Conservation (phyloP, 64 coral and sea anemone species). For the Pocillopora verrucosa region DNA sequence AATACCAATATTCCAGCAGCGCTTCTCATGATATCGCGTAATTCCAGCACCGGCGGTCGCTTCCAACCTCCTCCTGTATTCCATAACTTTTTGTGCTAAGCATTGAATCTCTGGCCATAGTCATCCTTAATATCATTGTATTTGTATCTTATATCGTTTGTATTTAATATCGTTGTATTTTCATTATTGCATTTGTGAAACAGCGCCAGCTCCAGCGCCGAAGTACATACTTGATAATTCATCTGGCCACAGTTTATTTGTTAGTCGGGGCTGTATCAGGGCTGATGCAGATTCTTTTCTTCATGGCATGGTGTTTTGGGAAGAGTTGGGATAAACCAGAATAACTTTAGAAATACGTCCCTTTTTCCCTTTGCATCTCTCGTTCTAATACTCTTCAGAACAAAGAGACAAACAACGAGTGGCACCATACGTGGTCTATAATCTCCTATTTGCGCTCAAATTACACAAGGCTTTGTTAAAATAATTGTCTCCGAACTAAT, state of each 20-base stretch:
- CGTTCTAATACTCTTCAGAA: neutral
- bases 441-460: too few species aligned
- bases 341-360: neutral
- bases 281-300: neutral
- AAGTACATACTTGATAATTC: neutral
- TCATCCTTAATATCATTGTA: neutral
- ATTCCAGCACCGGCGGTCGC: too few species aligned
- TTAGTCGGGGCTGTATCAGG: slow-evolving; percentile 2
- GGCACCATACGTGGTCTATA: too few species aligned
- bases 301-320: neutral
- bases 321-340: neutral
- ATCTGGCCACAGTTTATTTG: slow-evolving; percentile 2
- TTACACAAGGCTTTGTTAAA: too few species aligned
- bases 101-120: neutral
- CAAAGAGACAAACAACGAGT: too few species aligned
- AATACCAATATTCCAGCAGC: neutral
- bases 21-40: too few species aligned
- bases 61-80: too few species aligned
- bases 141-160: neutral
- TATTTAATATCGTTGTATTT: neutral
- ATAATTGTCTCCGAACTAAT: too few species aligned
- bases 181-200: neutral
- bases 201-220: neutral
- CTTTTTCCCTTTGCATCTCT: neutral
- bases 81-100: too few species aligned